A percentile compares a stretch with the other conserved stretches of the same genome.
Conservation (phyloP, 2,888 invertebrate genomes). For the Phytoseiulus persimilis region DNA sequence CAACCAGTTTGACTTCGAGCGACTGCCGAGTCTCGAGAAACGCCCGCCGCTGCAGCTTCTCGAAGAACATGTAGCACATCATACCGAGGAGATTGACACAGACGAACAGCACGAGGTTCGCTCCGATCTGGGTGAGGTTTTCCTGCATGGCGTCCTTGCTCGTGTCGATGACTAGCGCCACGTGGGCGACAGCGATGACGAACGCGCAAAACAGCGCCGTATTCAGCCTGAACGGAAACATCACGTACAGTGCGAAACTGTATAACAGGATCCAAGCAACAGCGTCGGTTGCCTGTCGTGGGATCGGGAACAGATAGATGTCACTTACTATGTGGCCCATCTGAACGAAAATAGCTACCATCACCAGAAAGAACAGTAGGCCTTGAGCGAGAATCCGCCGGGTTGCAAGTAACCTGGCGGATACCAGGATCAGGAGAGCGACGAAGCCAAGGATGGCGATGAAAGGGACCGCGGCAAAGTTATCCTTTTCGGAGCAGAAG, state of each 20-base stretch:
- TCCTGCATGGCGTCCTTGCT: slow-evolving; percentile 31
- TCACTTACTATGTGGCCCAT: slow-evolving; percentile 54
- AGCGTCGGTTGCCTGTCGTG: slow-evolving; percentile 57
- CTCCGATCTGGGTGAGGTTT: slow-evolving; percentile 57
- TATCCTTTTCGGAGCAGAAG: slow-evolving; percentile 40
- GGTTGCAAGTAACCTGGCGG: slow-evolving; percentile 48
- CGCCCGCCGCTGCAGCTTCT: slow-evolving; percentile 75
- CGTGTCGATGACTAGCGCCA: slow-evolving; percentile 41
- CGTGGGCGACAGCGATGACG: slow-evolving; percentile 44
- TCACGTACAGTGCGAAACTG: slow-evolving; percentile 65
- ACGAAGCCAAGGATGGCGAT: slow-evolving; percentile 48
- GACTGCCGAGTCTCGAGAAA: slow-evolving; percentile 83
- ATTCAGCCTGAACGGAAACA: slow-evolving; percentile 62
- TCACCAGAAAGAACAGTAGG: slow-evolving; percentile 45
- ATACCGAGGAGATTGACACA: slow-evolving; percentile 68
- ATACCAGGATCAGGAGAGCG: slow-evolving; percentile 61
- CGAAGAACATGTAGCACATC: slow-evolving; percentile 65
- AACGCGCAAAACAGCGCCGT: slow-evolving; percentile 45
- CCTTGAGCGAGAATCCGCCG: slow-evolving; percentile 46
- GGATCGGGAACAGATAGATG: slow-evolving; percentile 56
- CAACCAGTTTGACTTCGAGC: slow-evolving; percentile 78
- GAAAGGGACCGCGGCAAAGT: slow-evolving; percentile 40
- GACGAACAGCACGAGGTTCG: slow-evolving; percentile 62
- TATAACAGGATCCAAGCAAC: slow-evolving; percentile 65
- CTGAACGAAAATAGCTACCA: slow-evolving; percentile 50